These are phyloP conservation scores for Gymnodraco acuticeps DNA, from an alignment of 2,797 vertebrate species.

Conservation along the genomic window DNA sequence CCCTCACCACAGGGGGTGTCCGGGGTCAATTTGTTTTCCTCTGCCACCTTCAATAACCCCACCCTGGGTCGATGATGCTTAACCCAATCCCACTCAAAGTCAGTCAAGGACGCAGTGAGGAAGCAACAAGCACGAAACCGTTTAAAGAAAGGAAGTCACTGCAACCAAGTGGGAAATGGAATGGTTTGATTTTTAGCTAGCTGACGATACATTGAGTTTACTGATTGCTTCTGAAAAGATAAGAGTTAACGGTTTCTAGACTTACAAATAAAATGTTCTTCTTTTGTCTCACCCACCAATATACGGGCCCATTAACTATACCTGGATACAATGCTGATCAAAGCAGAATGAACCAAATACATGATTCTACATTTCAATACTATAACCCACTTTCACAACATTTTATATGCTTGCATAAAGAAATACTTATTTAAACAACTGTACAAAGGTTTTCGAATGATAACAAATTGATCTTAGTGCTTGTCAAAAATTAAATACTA, in stretches of 20 bases:
- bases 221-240: neutral
- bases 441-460: neutral
- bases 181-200: neutral
- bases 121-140: constrained; percentile 30
- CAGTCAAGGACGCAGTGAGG: constrained; percentile 38
- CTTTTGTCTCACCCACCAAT: no score
- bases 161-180: neutral
- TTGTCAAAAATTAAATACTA: neutral
- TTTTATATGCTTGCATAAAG: neutral
- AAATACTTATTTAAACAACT: neutral
- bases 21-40: constrained; percentile 64
- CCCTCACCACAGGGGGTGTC: constrained; percentile 44
- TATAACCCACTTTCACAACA: neutral
- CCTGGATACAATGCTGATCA: no score
- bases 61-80: constrained; percentile 62
- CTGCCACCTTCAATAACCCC: constrained; percentile 49
- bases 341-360: neutral
- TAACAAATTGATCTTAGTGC: neutral
- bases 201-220: neutral
- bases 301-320: no score
- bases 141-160: neutral
- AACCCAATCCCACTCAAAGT: constrained; percentile 56
- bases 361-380: neutral
- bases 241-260: neutral
- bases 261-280: neutral